Evolutionary conservation across 2,113 vertebrate genomes (phyloP), one percentile per base, ranked within the genome.

Genomic region (Empidonax traillii): DNA sequence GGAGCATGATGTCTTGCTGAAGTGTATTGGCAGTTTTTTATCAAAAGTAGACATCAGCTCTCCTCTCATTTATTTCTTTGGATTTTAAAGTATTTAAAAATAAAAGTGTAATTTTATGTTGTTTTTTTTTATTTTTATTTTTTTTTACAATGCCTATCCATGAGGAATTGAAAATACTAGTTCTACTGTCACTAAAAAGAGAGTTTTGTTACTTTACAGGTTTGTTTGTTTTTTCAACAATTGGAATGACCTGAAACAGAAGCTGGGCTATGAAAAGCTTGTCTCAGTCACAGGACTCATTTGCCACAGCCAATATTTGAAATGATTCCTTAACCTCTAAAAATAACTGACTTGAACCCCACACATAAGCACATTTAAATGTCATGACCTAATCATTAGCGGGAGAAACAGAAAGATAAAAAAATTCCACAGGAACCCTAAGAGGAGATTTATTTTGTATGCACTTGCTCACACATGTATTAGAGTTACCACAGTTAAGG

Each of bases 361-460:
- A 47, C 24, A 86, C 1, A 1, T 87, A 90, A 90, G 56, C 49
- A 68, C 20, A 85, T 94, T 90, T 84, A 84, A 89, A 88, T 86
- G 68, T 84, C 88, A 89, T 90, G 90, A 86, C 39, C 67, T 88
- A 81, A 11, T 87, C 56, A 84, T 89, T 80, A 89, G 15, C 46
- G 25, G 41, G 47, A 90, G 55, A 69, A 84, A 68, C 8, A 75
- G 66, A 84, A 84, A 86, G 33, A 85, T 28, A n/a, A 47, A 85
- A 76, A 63, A 76, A 65, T 10, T 43, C 10, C 17, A 20, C 35
- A 87, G 76, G 62, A 88, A 63, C 3, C 1, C 4, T 65, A 37
- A 91, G 31, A 75, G 69, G 67, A 90, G 76, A 68, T 4, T 88
- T 47, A 92, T 96, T 96, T 90, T 87, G 25, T 51, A 78, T 95